A percentile compares a stretch with the other conserved stretches of the same genome.
These are phyloP conservation scores for Petroica traversi DNA, from an alignment of 2,113 vertebrate genomes.

Conservation along the genomic window DNA sequence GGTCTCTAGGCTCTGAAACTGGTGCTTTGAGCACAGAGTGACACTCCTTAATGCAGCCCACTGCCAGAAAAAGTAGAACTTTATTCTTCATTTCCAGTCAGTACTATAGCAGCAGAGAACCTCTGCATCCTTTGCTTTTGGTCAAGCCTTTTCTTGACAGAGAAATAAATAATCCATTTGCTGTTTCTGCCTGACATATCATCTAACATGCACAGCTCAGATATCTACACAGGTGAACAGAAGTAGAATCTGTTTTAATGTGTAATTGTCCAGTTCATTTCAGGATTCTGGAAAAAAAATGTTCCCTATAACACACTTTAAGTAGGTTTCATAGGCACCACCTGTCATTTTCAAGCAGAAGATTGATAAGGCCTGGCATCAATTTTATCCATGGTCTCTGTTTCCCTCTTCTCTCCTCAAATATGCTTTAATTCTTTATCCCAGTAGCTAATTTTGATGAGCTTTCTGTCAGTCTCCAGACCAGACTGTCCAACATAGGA, in stretches of 20 bases:
- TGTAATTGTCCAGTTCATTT: conserved; percentile 29
- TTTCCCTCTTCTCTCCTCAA: not conserved
- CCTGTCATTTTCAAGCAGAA: not conserved
- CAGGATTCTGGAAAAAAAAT: conserved; percentile 9
- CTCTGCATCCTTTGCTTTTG: not conserved
- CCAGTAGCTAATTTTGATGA: not conserved
- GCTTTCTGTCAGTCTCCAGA: not conserved
- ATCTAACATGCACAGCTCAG: not conserved
- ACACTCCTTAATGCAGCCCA: not conserved
- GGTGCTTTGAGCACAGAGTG: not conserved
- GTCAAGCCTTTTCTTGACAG: not conserved
- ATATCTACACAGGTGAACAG: not conserved
- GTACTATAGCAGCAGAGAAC: not conserved
- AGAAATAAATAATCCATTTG: conserved; percentile 47
- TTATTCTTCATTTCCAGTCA: not conserved
- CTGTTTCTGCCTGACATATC: not conserved
- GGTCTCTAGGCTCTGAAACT: not conserved
- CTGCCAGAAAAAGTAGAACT: not conserved
- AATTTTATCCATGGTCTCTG: not conserved
- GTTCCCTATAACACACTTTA: not conserved
- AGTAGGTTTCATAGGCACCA: not conserved
- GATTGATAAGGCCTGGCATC: not conserved
- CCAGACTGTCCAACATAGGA: rapidly evolving
- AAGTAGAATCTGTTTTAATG: conserved; percentile 28
- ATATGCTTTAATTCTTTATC: not conserved